Evolutionary conservation across 2,797 vertebrate species (phyloP), one percentile per base, ranked within the genome.

Genomic region (Falco novaeseelandiae): DNA sequence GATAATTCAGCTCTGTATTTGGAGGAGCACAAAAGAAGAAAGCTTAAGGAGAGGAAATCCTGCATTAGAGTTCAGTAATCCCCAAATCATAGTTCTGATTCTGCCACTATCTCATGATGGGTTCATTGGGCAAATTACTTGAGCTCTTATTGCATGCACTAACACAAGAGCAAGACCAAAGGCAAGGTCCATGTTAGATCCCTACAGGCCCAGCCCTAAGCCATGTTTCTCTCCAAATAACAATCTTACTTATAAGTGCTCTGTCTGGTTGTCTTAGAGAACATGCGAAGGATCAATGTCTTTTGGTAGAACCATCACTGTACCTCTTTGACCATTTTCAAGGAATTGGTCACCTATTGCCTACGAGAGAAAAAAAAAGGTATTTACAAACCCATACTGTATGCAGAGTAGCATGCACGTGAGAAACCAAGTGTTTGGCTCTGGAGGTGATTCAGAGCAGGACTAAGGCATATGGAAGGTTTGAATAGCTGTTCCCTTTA

Each of bases 391-490:
- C n/a, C 9, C 11, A 14, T 5, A 7, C 17, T 14, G 12, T 10
- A 22, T 6, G 6, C 3, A 14, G 20, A 34, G 55, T 7, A 27
- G 29, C 26, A 21, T 0, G 14, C 9, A 29, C 10, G 3, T 8
- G 12, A 19, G n/a, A 21, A 73, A 26, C 6, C 8, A 14, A 32
- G 12, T 7, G 23, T 18, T 32, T 55, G 36, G 36, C 65, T 57
- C 71, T 72, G 54, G 49, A 38, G 46, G 10, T 9, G 22, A 34
- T 13, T 44, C 57, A 69, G 66, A 79, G 76, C 34, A 69, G 61
- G 91, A 29, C 54, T 36, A 29, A 63, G 46, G 72, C 80, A 54
- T 0, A 13, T 3, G 25, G 20, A 42, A 70, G 36, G 16, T 11
- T 9, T 87, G 57, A 61, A 46, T 8, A 66, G 26, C 36, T 36